Conservation (phyloP, 2,113 vertebrate genomes). For the Laticauda laticaudata region DNA sequence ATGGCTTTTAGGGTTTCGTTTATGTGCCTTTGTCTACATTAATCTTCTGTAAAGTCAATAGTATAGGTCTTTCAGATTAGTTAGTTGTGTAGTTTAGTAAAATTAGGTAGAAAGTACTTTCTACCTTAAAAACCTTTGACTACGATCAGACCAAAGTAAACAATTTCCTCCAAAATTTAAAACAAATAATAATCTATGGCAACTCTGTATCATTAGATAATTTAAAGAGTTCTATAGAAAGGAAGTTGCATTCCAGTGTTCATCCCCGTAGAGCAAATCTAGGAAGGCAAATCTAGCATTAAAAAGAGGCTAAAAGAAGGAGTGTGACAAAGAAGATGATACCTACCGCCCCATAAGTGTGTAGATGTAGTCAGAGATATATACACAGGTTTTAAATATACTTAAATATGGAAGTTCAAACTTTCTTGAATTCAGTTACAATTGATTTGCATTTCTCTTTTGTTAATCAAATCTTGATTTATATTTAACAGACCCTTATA, state of each 20-base stretch:
- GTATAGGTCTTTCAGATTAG: too few relatives aligned
- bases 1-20: too few relatives aligned
- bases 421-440: background rate
- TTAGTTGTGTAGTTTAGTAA: background rate
- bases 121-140: background rate
- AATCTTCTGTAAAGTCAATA: too few relatives aligned
- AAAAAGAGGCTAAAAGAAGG: background rate
- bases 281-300: background rate
- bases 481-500: too few relatives aligned
- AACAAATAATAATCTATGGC: background rate
- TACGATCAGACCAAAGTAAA: background rate
- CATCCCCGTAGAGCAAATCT: background rate
- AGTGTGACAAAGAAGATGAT: background rate
- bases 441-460: background rate
- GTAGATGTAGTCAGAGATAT: background rate
- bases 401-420: background rate
- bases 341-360: background rate
- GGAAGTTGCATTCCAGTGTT: background rate
- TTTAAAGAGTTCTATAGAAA: background rate
- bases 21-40: too few relatives aligned
- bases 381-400: background rate
- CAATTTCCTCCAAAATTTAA: background rate
- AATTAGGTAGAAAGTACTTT: background rate
- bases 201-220: background rate
- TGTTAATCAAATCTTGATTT: background rate